Evolutionary conservation across 2,113 vertebrate species (phyloP).

Genomic region (Bubo bubo): DNA sequence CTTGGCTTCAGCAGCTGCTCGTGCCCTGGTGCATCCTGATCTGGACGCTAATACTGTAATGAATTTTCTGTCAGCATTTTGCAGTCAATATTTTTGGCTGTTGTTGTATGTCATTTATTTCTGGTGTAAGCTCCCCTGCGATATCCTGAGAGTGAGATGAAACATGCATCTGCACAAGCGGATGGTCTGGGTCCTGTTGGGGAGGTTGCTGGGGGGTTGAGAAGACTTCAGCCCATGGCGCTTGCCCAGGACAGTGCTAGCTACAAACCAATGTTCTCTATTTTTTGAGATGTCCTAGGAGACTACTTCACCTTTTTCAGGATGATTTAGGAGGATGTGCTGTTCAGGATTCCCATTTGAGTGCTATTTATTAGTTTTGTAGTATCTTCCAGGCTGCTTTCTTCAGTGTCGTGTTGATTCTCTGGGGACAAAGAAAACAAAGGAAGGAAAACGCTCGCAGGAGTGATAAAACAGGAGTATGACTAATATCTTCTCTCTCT

Average conservation of each 20-base stretch:
- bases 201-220: not conserved
- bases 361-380: constrained; percentile 27
- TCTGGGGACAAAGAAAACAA: constrained; percentile 37
- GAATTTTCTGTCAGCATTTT: not conserved
- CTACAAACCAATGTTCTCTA: rapidly evolving
- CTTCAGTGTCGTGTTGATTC: constrained; percentile 11
- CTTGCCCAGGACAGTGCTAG: not conserved
- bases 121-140: not conserved
- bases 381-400: constrained; percentile 17
- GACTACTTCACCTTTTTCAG: constrained; percentile 16
- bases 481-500: constrained; percentile 56
- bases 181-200: rapidly evolving
- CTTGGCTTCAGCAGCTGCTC: not conserved
- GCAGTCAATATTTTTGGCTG: not conserved
- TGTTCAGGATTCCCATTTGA: not conserved
- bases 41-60: not conserved
- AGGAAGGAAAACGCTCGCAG: not conserved
- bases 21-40: not conserved
- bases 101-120: not conserved
- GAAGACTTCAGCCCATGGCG: not conserved
- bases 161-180: not conserved
- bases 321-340: constrained; percentile 15
- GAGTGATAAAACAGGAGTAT: constrained; percentile 44
- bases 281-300: constrained; percentile 1
- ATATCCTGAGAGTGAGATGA: not conserved